Percentiles rank a stretch among this genome's conserved stretches.
Conservation (phyloP, 1,140 invertebrate species). For the Macrotrachela quadricornifera region DNA sequence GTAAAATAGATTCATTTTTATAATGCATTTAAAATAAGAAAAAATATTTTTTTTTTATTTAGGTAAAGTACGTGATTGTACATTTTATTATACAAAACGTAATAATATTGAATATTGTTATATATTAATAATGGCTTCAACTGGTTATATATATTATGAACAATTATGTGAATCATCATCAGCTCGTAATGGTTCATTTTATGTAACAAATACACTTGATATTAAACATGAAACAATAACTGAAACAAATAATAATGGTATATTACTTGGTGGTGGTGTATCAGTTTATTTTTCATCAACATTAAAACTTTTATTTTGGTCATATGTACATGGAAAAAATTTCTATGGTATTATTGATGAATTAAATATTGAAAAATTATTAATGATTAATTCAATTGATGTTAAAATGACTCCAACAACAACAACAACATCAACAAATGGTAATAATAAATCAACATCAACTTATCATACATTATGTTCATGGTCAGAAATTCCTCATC, state of each 20-base stretch:
- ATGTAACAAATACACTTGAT: conserved; percentile 82
- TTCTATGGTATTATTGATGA: conserved; percentile 32
- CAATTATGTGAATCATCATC: conserved; percentile 58
- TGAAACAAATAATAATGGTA: conserved; percentile 42
- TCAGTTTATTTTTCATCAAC: conserved; percentile 88
- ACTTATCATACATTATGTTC: conserved; percentile 60
- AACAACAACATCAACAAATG: conserved; percentile 20
- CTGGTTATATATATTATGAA: conserved; percentile 81
- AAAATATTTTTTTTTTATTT: conserved; percentile 33
- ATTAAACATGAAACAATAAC: conserved; percentile 57
- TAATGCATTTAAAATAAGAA: neutral
- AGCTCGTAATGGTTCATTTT: conserved; percentile 73
- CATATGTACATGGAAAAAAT: conserved; percentile 70
- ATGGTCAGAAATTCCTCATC: conserved; percentile 78
- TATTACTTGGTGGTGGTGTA: conserved; percentile 69
- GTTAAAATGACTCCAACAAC: conserved; percentile 19
- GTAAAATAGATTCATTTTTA: too few species aligned
- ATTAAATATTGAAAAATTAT: conserved; percentile 45
- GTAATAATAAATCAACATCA: conserved; percentile 24
- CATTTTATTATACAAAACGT: conserved; percentile 30
- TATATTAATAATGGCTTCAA: conserved; percentile 73
- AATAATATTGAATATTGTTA: conserved; percentile 38
- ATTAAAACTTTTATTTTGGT: conserved; percentile 74
- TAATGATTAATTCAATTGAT: conserved; percentile 13
- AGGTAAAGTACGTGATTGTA: conserved; percentile 65